A percentile compares a stretch with the other conserved stretches of the same genome.
These are phyloP conservation scores for Mesoclemmys tuberculata DNA, from an alignment of 2,113 vertebrate genomes.

Conservation along the genomic window DNA sequence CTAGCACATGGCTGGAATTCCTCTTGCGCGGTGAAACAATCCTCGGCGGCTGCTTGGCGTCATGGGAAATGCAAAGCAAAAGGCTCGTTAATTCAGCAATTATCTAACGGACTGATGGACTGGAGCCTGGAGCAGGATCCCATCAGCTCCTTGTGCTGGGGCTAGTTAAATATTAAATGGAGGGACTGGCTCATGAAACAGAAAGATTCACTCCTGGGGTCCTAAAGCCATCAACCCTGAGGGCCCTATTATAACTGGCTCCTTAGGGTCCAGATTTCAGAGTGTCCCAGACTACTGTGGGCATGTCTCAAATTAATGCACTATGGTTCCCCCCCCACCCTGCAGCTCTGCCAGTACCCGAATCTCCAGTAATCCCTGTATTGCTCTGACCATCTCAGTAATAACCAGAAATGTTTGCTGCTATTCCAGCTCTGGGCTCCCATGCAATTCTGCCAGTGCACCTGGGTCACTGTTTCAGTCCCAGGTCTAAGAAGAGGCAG, in stretches of 20 bases:
- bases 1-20: background rate
- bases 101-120: background rate
- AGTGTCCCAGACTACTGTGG: rapidly evolving
- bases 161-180: constrained; percentile 52
- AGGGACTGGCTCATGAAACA: background rate
- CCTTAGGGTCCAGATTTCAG: background rate
- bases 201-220: rapidly evolving
- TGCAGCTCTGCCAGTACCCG: rapidly evolving
- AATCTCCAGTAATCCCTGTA: background rate
- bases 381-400: background rate
- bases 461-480: background rate
- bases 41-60: background rate
- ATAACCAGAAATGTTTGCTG: background rate
- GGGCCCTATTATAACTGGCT: background rate
- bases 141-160: background rate
- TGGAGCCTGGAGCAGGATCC: background rate
- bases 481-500: background rate
- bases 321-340: background rate
- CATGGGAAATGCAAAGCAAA: background rate
- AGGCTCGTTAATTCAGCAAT: background rate
- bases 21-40: rapidly evolving
- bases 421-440: background rate
- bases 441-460: background rate
- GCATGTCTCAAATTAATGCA: rapidly evolving
- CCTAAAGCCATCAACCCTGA: background rate